Base-by-base conservation (phyloP, 2,888 invertebrate species). In the Cheilosia scutellata region DNA sequence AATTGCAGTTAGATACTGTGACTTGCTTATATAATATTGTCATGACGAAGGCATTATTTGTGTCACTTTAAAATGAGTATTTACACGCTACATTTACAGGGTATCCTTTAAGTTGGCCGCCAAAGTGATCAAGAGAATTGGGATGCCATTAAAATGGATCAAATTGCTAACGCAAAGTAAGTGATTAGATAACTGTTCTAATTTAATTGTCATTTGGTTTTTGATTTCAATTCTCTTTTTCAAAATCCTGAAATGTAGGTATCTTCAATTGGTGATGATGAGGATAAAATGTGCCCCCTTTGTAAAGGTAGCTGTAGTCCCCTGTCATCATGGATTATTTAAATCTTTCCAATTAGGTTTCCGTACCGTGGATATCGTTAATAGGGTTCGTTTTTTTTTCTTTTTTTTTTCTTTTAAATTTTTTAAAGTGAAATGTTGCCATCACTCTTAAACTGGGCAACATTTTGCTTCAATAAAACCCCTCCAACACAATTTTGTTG, bases 111-210 rank as follows among this genome's bases (percentile, higher is more conserved):
- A 74, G 42, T 42, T 62, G 60, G 51, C 49, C 55, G 74, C 68
- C 40, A 47, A 62, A 57, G 75, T 47, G 44, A 70, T n/a, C 65
- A 58, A 84, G 65, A 4, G 44, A 60, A 71, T 66, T 84, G 84
- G 79, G 80, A 84, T 84, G 84, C 75, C 75, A 84, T 79, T 84
- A 84, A 79, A 84, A 84, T 84, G 84, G 84, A 84, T 65, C 84
- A 84, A 75, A 75, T 84, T 79, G 84, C 84, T 75, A 84, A 84
- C 75, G 80, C 84, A 79, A 84, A 84, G 84, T 84, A 79, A 84
- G 84, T 84, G 60, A 65, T 25, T 58, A 51, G 31, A 62, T 51
- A 58, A 65, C 16, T 40, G 40, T 27, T 51, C 29, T 49, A 42
- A 68, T 68, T 49, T 58, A 16, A 76, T 65, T 65, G 40, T 42